Evolutionary conservation across 2,797 vertebrate species (phyloP).

Genomic region (Pangasius macronema): DNA sequence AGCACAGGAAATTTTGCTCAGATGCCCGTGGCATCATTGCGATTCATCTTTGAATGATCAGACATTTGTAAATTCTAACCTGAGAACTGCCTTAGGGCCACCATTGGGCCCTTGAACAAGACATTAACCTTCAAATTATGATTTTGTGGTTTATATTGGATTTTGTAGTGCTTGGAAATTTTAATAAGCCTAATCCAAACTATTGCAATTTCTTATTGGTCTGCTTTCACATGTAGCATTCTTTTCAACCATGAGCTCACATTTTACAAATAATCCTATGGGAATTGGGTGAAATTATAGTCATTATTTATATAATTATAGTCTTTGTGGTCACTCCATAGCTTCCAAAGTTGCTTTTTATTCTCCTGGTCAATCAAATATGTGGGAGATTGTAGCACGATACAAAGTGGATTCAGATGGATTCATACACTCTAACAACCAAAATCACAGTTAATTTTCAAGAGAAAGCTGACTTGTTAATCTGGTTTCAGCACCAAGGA

Average conservation of each 20-base stretch:
- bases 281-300: neutral
- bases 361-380: neutral
- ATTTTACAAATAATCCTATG: neutral
- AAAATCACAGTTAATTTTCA: neutral
- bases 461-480: no score
- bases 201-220: neutral
- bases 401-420: neutral
- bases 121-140: neutral
- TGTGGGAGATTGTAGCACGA: neutral
- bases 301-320: no score
- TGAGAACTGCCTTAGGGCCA: neutral
- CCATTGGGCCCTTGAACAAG: neutral
- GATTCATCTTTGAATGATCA: neutral
- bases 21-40: neutral
- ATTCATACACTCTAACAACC: neutral
- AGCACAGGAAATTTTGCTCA: neutral
- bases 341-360: neutral
- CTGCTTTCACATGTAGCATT: neutral
- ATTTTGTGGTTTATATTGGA: neutral
- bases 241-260: neutral
- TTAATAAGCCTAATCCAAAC: neutral
- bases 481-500: constrained; percentile 73
- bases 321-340: neutral
- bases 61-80: neutral
- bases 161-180: neutral